Percentiles rank a stretch among this genome's conserved stretches.
Evolutionary conservation across 2,797 vertebrate genomes (phyloP).

Genomic region (Hafferia zeledoni): DNA sequence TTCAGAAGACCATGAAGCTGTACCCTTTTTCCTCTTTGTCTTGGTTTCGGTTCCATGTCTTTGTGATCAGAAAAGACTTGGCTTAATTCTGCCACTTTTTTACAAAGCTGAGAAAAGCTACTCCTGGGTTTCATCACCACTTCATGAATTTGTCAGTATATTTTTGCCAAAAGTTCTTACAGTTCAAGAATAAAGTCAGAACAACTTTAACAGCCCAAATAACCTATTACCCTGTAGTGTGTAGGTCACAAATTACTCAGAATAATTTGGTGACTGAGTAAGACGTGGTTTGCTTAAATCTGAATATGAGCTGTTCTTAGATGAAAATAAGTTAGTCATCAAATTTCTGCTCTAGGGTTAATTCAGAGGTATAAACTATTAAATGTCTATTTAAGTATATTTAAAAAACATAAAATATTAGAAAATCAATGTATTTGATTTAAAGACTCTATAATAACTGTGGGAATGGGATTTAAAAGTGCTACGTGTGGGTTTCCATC

Average conservation of each 20-base stretch:
- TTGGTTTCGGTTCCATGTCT: neutral
- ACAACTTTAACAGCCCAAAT: neutral
- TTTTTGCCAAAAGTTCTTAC: neutral
- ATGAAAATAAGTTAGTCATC: neutral
- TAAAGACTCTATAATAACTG: neutral
- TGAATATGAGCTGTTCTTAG: neutral
- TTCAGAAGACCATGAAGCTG: neutral
- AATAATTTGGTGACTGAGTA: neutral
- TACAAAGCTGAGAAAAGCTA: neutral
- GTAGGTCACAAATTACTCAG: neutral
- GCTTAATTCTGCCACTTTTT: neutral
- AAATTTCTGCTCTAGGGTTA: neutral
- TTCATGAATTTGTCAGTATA: neutral
- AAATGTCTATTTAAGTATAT: neutral
- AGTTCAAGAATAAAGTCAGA: neutral
- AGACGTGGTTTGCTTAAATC: neutral
- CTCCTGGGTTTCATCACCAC: neutral
- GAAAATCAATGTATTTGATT: neutral
- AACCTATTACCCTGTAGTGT: neutral
- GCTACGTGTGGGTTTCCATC: neutral
- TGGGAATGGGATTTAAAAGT: neutral
- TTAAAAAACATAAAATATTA: neutral
- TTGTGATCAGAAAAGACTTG: neutral
- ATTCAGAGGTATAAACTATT: neutral
- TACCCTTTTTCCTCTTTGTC: neutral